Conservation (phyloP, 2,113 vertebrate genomes). For the Siniperca knerii region DNA sequence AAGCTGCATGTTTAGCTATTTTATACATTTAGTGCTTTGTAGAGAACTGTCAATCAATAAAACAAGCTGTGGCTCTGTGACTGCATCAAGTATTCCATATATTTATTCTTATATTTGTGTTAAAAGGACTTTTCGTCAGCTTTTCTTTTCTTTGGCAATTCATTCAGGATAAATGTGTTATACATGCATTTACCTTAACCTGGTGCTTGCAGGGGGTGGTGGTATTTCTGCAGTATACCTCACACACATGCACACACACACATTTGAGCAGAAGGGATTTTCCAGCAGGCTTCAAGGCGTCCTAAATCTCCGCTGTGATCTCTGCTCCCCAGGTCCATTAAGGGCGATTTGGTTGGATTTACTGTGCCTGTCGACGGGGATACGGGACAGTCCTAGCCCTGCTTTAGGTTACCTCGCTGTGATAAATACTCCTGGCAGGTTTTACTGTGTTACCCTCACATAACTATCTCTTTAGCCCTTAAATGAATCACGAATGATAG, state of each 20-base stretch:
- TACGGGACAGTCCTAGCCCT: constrained; percentile 23
- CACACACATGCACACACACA: constrained; percentile 8
- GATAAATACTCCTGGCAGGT: constrained; percentile 49
- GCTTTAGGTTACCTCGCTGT: constrained; percentile 30
- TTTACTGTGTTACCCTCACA: constrained; percentile 41
- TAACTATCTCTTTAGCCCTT: constrained; percentile 31
- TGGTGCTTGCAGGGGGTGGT: constrained; percentile 26
- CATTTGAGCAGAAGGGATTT: constrained; percentile 34
- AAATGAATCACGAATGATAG: constrained; percentile 43
- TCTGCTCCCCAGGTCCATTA: constrained; percentile 61
- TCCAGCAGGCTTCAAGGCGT: constrained; percentile 40
- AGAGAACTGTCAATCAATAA: not conserved
- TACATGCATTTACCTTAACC: constrained; percentile 6
- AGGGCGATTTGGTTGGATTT: constrained; percentile 64
- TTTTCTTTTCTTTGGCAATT: not conserved
- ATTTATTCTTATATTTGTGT: not conserved
- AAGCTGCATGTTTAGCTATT: not conserved
- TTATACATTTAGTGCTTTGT: not conserved
- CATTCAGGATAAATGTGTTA: not conserved
- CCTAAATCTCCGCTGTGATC: constrained; percentile 55
- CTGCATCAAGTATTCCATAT: not conserved
- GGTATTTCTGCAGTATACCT: not conserved
- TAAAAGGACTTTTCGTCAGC: not conserved
- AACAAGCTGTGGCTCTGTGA: not conserved
- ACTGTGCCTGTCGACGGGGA: constrained; percentile 43